Conservation (phyloP, 2,113 vertebrate species). For the Hemiscyllium ocellatum region DNA sequence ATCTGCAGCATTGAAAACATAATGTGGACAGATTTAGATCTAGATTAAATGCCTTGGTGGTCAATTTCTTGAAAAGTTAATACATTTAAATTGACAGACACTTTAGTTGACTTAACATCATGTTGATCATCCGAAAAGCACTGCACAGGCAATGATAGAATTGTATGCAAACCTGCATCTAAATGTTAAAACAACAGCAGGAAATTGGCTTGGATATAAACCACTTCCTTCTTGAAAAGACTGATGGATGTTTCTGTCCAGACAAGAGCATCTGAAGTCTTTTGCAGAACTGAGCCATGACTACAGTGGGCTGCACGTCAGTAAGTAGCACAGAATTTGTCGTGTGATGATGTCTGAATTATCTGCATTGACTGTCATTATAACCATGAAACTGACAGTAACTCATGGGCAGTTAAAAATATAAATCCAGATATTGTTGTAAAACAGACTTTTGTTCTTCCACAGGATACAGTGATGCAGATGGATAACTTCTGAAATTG, state of each 20-base stretch:
- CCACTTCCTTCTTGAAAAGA: not conserved
- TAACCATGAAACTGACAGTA: not conserved
- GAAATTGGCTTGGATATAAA: not conserved
- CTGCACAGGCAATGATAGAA: not conserved
- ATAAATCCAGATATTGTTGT: too few species aligned
- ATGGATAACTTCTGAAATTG: not conserved
- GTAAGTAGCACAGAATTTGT: not conserved
- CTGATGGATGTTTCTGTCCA: not conserved
- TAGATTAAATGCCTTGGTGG: not conserved
- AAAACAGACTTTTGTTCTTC: not conserved
- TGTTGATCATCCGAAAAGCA: not conserved
- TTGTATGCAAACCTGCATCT: not conserved
- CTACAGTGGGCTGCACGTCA: not conserved
- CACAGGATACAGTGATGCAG: not conserved
- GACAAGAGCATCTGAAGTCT: not conserved
- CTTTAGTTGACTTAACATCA: not conserved
- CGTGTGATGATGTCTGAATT: not conserved
- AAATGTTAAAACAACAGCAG: not conserved
- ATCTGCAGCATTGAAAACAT: not conserved
- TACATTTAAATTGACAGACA: not conserved
- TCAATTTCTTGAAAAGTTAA: not conserved
- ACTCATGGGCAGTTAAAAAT: not conserved
- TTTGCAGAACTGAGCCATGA: not conserved
- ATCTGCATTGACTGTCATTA: not conserved
- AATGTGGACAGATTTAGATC: not conserved